Evolutionary conservation across 2,797 vertebrate species (phyloP).

Genomic region (Selene dorsalis): DNA sequence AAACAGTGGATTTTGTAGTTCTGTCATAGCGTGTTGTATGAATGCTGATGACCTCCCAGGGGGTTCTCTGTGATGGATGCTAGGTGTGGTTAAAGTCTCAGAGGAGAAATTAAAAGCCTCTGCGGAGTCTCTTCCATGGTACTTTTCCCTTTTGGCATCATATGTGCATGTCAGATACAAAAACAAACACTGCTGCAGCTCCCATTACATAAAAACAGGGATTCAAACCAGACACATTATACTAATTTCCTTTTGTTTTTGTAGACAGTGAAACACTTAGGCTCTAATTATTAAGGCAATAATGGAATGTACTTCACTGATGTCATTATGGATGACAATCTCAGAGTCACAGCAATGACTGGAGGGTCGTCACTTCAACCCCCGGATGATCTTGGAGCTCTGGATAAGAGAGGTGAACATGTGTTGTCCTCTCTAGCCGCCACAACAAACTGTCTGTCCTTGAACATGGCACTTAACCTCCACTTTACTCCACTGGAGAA

Average conservation of each 20-base stretch:
- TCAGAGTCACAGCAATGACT: conserved; percentile 5
- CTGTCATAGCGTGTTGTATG: conserved; percentile 28
- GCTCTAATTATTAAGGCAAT: background rate
- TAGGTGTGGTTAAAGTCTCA: conserved; percentile 67
- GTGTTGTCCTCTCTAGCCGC: conserved; percentile 19
- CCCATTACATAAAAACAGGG: background rate
- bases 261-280: too few species aligned
- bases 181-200: conserved; percentile 62
- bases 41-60: conserved; percentile 67
- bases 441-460: conserved; percentile 40
- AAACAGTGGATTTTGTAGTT: conserved; percentile 45
- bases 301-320: background rate
- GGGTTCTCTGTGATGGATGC: conserved; percentile 56
- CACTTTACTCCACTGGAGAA: conserved; percentile 25
- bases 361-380: conserved; percentile 27
- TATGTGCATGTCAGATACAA: conserved; percentile 33
- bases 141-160: conserved; percentile 63
- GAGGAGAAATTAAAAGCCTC: conserved; percentile 53
- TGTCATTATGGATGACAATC: background rate
- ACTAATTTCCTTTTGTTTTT: background rate
- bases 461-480: conserved; percentile 52
- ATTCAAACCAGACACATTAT: background rate
- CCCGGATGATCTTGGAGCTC: conserved; percentile 5
- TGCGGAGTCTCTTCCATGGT: conserved; percentile 59
- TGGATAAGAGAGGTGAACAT: conserved; percentile 29